Base-by-base conservation (phyloP, 2,797 vertebrate genomes). In the Silurus lanzhouensis region DNA sequence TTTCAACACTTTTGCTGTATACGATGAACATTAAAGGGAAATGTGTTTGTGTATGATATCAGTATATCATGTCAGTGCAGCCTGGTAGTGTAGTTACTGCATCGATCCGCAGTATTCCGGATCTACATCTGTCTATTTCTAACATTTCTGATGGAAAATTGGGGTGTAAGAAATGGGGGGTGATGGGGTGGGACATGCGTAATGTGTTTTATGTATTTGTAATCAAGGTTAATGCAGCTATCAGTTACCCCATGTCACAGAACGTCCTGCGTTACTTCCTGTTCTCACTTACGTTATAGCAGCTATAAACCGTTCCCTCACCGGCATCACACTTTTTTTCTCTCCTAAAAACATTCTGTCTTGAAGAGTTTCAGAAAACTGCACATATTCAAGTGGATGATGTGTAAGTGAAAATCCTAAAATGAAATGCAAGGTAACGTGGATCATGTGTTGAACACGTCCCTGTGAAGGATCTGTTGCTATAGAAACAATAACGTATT, bases 151-250 rank as follows among this genome's bases (percentile, higher is more conserved):
- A 76, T 20, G 25, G 9, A 75, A 76, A 31, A 20, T 10, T 58
- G 7, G 48, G 22, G 20, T 52, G 10, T 52, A 10, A 52, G 38
- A 38, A 38, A 38, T 38, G 38, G 48, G 48, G 48, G 7, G 6
- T 7, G 6, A 52, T 52, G 48, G 48, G 48, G 48, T 52, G 48
- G 48, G 48, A 10, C 6, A 19, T 15, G 58, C 1, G 14, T 60
- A 71, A 38, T 70, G 68, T 46, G 68, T 71, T 71, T 22, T 57
- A 57, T 75, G 48, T 48, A 57, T 57, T 75, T 75, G 52, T 75
- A 75, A 55, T 75, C n/a, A 57, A 19, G n/a, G 75, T 13, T 60
- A 20, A 44, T 12, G 6, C 10, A 76, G 74, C 25, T 31, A 2
- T 10, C 8, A 20, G 75, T 57, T 46, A 15, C 46, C 14, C 71